Evolutionary conservation across 1,140 invertebrate species (phyloP), one percentile per base, ranked within the genome.

Genomic region (Nasonia giraulti): DNA sequence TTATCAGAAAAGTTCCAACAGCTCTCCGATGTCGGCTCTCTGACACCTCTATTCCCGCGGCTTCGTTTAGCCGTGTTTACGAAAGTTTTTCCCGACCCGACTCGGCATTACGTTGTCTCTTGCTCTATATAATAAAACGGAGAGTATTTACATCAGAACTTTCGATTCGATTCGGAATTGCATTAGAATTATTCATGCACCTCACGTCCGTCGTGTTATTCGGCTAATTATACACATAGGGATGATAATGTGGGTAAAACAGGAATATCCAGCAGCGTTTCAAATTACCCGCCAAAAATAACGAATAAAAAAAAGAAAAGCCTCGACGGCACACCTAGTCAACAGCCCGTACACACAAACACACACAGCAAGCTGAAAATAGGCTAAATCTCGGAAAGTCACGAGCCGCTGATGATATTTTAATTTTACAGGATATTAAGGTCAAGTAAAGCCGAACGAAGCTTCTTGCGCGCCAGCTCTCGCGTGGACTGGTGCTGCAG

Each of bases 401-500:
- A 71, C 68, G 68, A 71, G 3, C 27, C 68, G 68, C 23, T 62
- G 47, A 75, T 40, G 73, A 76, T 76, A 76, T 82, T 76, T 50
- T 82, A 82, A 76, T 75, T 76, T 76, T 44, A 76, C 47, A 20
- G 50, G 55, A 5, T 40, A 82, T 82, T 40, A n/a, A 40, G 71
- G 50, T 82, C 73, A 76, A 82, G 73, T 68, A 17, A 76, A 50
- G 50, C 6, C 7, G 73, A 66, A 66, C 55, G 55, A 62, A 62
- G 55, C 55, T 62, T 7, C 55, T 20, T 20, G 40, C 8, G 40
- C 55, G 4, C 2, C 17, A 2, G 12, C 50, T 17, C 50, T 55
- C 47, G 47, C 7, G 47, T 50, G 47, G 47, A 50, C 47, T 69
- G 0, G 44, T 33, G 2, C 3, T 37, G 33, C 31, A 11, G 17